These are phyloP conservation scores for Neodontobutis hainanensis DNA, from an alignment of 2,113 vertebrate species.

Conservation along the genomic window DNA sequence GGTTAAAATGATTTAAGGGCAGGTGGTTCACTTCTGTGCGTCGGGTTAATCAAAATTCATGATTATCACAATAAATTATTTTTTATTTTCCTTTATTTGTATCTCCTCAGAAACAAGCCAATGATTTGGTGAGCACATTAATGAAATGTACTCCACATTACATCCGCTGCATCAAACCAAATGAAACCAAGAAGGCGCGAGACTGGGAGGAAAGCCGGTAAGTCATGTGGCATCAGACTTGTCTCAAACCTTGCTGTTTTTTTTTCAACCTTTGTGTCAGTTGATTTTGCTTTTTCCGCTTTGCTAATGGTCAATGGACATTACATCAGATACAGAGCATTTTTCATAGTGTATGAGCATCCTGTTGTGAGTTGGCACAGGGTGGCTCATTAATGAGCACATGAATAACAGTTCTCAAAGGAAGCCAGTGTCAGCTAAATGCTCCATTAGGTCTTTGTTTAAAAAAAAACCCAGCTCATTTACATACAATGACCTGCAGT, in stretches of 20 bases:
- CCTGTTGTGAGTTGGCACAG: constrained; percentile 69
- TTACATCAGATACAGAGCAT: constrained; percentile 53
- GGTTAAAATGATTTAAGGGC: too few relatives aligned
- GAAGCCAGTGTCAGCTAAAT: constrained; percentile 62
- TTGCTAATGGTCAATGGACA: too few relatives aligned
- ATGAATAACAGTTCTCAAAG: constrained; percentile 62
- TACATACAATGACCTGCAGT: constrained; percentile 53
- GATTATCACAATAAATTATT: too few relatives aligned
- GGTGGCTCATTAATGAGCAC: constrained; percentile 64
- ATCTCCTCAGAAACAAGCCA: constrained; percentile 91
- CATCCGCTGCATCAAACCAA: constrained; percentile 98
- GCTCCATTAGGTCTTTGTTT: constrained; percentile 52
- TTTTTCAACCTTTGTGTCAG: too few relatives aligned
- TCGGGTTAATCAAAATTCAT: too few relatives aligned
- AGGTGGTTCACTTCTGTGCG: too few relatives aligned
- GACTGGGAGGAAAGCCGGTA: constrained; percentile 99
- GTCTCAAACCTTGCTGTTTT: too few relatives aligned
- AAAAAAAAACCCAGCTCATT: constrained; percentile 29
- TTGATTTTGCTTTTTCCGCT: too few relatives aligned
- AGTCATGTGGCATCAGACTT: too few relatives aligned
- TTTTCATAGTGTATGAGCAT: constrained; percentile 69
- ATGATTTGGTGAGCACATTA: constrained; percentile 94
- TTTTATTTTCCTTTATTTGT: too few relatives aligned
- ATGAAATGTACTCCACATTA: constrained; percentile 99
- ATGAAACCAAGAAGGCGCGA: constrained; percentile 94